Conservation (phyloP, 2,888 invertebrate species). For the Caenorhabditis doughertyi region DNA sequence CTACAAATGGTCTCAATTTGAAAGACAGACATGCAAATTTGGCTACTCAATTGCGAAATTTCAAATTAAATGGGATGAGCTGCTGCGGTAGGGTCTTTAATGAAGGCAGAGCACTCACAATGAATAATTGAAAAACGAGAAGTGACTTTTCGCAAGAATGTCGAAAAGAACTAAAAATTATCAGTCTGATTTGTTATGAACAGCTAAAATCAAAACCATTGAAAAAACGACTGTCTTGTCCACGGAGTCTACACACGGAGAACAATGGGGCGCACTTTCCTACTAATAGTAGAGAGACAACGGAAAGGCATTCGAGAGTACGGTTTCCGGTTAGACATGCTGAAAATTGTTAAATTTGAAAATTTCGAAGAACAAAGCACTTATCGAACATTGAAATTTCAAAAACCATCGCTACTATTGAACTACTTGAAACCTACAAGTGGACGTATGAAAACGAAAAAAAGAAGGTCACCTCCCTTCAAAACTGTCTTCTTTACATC, state of each 20-base stretch:
- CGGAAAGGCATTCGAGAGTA: not conserved
- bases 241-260: not conserved
- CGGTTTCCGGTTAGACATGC: not conserved
- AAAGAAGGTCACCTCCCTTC: constrained; percentile 57
- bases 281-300: not conserved
- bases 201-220: no score
- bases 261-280: not conserved
- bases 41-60: constrained; percentile 45
- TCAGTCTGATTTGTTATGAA: no score
- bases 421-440: constrained; percentile 62
- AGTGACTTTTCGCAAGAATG: no score
- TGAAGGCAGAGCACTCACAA: no score
- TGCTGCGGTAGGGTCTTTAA: constrained; percentile 5
- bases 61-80: constrained; percentile 24
- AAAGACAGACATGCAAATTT: constrained; percentile 21
- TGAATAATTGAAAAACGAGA: no score
- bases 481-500: constrained; percentile 5
- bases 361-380: constrained; percentile 55
- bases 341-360: constrained; percentile 23
- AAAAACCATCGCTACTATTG: constrained; percentile 53
- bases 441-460: constrained; percentile 45
- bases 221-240: not conserved
- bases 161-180: not conserved
- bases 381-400: constrained; percentile 52
- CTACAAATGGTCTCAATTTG: constrained; percentile 10